These are phyloP conservation scores for Microcebus jonahi DNA, from an alignment of 2,113 vertebrate genomes.

Conservation along the genomic window DNA sequence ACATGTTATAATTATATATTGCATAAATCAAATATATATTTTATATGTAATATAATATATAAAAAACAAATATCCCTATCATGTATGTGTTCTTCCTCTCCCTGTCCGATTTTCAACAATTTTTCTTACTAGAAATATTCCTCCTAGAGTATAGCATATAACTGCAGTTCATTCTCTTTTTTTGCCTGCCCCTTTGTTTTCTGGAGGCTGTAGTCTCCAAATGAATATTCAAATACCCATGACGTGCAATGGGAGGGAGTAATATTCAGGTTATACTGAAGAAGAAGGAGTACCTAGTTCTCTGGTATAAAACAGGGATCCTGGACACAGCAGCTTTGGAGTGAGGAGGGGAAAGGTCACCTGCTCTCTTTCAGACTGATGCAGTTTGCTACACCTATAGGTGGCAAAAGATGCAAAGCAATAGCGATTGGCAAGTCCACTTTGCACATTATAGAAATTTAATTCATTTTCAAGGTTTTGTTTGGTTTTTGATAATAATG, in stretches of 20 bases:
- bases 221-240: not conserved
- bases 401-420: not conserved
- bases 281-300: not conserved
- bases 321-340: fast-evolving
- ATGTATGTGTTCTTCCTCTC: not conserved
- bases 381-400: not conserved
- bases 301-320: not conserved
- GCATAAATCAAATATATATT: not conserved
- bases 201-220: not conserved
- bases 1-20: not conserved
- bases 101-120: not conserved
- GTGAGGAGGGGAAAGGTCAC: not conserved
- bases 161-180: not conserved
- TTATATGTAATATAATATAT: not conserved
- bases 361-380: not conserved
- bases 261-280: not conserved
- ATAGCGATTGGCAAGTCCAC: not conserved
- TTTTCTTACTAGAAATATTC: not conserved
- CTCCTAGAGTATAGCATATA: fast-evolving
- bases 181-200: not conserved
- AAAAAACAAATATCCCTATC: not conserved
- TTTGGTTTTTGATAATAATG: not conserved
- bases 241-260: not conserved
- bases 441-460: not conserved
- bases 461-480: not conserved